Base-by-base conservation (phyloP, 2,797 vertebrate species). In the Clarias fuscus region DNA sequence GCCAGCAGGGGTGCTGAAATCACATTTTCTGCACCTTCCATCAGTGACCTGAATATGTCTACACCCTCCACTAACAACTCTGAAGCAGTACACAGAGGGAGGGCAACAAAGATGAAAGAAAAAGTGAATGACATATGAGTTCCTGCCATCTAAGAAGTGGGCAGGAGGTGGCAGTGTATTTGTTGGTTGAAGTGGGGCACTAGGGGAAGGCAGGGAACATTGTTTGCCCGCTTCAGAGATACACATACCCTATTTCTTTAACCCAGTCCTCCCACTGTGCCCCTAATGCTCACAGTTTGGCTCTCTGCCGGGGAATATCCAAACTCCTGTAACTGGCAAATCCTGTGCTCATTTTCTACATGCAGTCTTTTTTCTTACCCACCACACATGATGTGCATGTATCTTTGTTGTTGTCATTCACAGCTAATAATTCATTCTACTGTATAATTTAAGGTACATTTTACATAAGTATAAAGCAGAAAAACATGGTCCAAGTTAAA, bases 11-110 rank as follows among this genome's bases (percentile, higher is more conserved):
- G 91, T 88, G 89, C 86, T 91, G 72, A 92, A 94, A 94, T 94
- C 91, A 85, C 93, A 93, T 94, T 94, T 89, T 93, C 92, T 92
- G 89, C 86, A 92, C 92, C 89, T 94, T 87, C 90, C 87, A 73
- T 92, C 88, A 89, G 92, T 95, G 94, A 94, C 94, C 94, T 94
- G 92, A 93, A 94, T 94, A 88, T 43, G 72, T 68, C 86, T 73
- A 68, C 75, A 77, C 64, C 43, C 89, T 90, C 81, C 88, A 87
- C 90, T 89, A 86, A 87, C 83, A 88, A 89, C 90, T 91, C 85
- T 90, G 89, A 85, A 91, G 88, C 77, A 87, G 90, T 89, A 70
- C 65, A 79, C 65, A 78, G 85, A 91, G 88, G 90, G 84, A 88
- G 72, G 82, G 78, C 75, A 84, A 33, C 40, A 79, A 53, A 85